These are phyloP conservation scores for Amazona guildingii DNA, from an alignment of 2,113 vertebrate species.

Conservation along the genomic window DNA sequence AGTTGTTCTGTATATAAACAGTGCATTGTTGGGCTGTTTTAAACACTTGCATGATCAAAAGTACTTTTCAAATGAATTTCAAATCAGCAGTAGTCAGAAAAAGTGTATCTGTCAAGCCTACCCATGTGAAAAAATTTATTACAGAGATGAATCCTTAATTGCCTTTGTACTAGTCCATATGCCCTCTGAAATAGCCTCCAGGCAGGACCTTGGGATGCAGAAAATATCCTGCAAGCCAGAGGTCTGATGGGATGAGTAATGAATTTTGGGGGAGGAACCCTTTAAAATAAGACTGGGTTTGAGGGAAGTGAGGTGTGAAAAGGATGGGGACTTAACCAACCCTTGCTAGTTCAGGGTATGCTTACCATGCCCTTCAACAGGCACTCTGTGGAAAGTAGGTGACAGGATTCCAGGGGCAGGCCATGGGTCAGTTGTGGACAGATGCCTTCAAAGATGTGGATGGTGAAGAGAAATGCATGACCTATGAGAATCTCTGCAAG, in stretches of 20 bases:
- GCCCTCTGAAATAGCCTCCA: not conserved
- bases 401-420: not conserved
- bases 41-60: not conserved
- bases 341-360: not conserved
- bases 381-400: not conserved
- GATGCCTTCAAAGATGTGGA: not conserved
- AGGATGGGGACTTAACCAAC: not conserved
- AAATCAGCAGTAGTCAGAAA: not conserved
- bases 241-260: not conserved
- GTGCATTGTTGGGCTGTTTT: not conserved
- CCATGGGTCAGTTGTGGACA: not conserved
- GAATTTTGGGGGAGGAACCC: not conserved
- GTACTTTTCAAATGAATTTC: not conserved
- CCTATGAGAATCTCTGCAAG: not conserved
- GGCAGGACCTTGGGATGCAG: not conserved
- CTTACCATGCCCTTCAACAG: not conserved
- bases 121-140: not conserved
- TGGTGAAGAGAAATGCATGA: not conserved
- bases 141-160: not conserved
- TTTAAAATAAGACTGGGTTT: not conserved
- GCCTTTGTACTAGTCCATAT: not conserved
- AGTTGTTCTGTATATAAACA: not conserved
- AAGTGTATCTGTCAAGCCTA: not conserved
- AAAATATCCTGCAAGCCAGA: not conserved
- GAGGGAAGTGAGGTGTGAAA: not conserved